Base-by-base conservation (phyloP, 2,113 vertebrate species). In the Agelaius phoeniceus region DNA sequence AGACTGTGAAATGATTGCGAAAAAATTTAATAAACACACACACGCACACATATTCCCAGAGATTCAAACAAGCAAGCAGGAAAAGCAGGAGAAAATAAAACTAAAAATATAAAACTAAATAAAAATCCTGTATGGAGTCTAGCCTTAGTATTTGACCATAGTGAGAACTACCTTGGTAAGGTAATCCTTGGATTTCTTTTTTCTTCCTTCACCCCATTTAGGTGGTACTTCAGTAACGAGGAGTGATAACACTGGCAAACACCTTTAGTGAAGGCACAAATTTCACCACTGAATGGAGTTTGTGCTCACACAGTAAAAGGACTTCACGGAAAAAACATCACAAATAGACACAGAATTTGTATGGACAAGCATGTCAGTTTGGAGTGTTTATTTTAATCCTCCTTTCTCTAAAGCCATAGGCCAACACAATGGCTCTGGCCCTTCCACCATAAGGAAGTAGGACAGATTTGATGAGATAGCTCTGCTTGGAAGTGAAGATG, bases 11-110 rank as follows among this genome's bases (percentile, higher is more conserved):
- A 84, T 78, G 69, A 67, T 84, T 83, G 79, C 1, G 0, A 3
- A 93, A 84, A 91, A 77, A 65, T n/a, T 30, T 52, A 8, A 5
- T 3, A 20, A 54, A 59, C 35, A 22, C 33, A 37, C 44, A 2
- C 73, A 52, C 0, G 1, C 63, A 82, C 30, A 27, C 84, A 86
- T 31, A 76, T 90, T 95, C 55, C 55, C 94, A 88, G 51, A 77
- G 72, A 92, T 37, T 20, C 41, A 92, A 88, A 66, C 20, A 77
- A 80, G n/a, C 39, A 78, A 79, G 58, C 28, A 79, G 54, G 48
- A 31, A 61, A 87, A 85, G 58, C 3, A 48, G n/a, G 28, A 91
- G 67, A 73, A 91, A 93, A 93, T 20, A 58, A 82, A 74, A 33
- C 22, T 62, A 44, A 61, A 44, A 61, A 23, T 16, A 37, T 33